A percentile compares a stretch with the other conserved stretches of the same genome.
phyloP scores from a whole-genome alignment of 2,888 invertebrate species.

The Leptothorax acervorum region DNA sequence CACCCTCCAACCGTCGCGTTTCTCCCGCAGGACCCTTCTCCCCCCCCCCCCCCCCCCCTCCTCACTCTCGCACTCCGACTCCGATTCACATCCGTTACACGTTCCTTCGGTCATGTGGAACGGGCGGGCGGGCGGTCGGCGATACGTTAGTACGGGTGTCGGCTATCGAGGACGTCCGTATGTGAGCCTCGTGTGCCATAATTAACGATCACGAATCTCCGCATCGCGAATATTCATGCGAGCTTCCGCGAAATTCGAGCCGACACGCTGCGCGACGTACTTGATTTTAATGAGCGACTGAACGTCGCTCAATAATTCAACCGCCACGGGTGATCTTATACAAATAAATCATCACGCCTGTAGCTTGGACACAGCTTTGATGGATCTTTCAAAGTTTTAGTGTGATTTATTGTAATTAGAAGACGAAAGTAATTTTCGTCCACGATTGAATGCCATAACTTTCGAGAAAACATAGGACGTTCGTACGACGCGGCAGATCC shows the following conservation, averaged over 20 bases:
- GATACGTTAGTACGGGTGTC: conserved; percentile 9
- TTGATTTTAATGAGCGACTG: background rate
- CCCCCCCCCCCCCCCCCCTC: conserved; percentile 10
- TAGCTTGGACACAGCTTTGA: background rate
- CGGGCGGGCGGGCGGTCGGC: background rate
- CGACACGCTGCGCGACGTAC: background rate
- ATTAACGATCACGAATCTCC: background rate
- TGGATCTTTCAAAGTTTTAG: background rate
- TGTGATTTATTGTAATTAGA: background rate
- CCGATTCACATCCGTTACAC: conserved; percentile 31
- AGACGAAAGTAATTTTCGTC: background rate
- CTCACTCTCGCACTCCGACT: conserved; percentile 56
- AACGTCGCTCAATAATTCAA: conserved; percentile 8
- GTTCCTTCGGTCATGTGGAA: background rate
- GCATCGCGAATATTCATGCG: conserved; percentile 8
- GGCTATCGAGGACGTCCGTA: background rate
- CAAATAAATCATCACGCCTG: background rate
- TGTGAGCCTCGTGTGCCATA: background rate
- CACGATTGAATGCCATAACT: background rate
- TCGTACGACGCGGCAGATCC: background rate
- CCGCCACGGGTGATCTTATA: background rate
- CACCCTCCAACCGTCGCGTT: conserved; percentile 68
- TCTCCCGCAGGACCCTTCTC: conserved; percentile 56
- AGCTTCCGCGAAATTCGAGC: conserved; percentile 12
- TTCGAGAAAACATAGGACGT: background rate